These are phyloP conservation scores for Glyptemys insculpta DNA, from an alignment of 2,797 vertebrate species.

Conservation along the genomic window DNA sequence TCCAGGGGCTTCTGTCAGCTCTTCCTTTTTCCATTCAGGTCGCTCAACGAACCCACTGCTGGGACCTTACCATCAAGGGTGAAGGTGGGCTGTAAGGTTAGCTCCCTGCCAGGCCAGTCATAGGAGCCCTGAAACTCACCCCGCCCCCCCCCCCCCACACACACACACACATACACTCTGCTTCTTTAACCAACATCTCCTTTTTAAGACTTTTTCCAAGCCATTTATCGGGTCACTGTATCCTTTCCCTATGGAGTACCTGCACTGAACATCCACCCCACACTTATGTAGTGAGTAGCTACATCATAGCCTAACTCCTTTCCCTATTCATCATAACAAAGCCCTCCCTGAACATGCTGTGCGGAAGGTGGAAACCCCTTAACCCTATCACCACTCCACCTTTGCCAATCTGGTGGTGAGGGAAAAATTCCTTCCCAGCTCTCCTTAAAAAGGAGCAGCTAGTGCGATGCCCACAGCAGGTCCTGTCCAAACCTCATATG, in stretches of 20 bases:
- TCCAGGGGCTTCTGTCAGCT: neutral
- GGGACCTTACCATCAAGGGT: neutral
- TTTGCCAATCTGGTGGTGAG: neutral
- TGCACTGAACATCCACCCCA: neutral
- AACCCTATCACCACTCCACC: neutral
- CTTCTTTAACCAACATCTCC: neutral
- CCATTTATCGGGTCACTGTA: neutral
- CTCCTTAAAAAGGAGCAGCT: neutral
- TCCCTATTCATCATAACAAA: neutral
- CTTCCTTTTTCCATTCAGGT: neutral
- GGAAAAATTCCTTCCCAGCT: neutral
- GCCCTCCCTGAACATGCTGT: neutral
- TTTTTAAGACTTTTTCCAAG: neutral
- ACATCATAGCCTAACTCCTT: neutral
- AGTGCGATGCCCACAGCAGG: neutral
- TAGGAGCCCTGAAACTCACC: neutral
- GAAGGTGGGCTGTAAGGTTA: neutral
- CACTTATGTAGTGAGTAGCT: neutral
- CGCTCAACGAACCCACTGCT: neutral
- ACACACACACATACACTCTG: neutral
- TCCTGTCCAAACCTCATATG: neutral
- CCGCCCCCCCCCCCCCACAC: fast-evolving
- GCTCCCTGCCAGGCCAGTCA: neutral
- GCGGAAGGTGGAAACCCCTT: neutral
- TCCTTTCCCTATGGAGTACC: neutral